Percentiles rank a stretch among this genome's conserved stretches.
Evolutionary conservation across 2,888 invertebrate genomes (phyloP).

Genomic region (Lepidocyrtoides sp.): DNA sequence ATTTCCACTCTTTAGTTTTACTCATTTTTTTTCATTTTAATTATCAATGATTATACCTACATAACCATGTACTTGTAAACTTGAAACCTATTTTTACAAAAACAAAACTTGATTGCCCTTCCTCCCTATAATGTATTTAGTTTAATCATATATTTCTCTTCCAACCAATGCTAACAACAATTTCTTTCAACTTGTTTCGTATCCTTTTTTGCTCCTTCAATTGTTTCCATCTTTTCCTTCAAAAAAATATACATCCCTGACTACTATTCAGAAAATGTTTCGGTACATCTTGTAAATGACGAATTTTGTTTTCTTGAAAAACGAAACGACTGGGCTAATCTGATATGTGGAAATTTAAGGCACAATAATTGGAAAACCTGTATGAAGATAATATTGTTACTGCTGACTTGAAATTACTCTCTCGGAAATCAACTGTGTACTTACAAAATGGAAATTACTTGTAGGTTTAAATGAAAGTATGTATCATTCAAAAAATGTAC

Average conservation of each 20-base stretch:
- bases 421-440: constrained; percentile 12
- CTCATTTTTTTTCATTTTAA: constrained; percentile 25
- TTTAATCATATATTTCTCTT: background rate
- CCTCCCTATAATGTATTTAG: constrained; percentile 35
- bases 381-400: constrained; percentile 11
- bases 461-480: background rate
- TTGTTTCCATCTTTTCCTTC: background rate
- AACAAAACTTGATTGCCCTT: constrained; percentile 7
- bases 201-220: constrained; percentile 10
- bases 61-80: constrained; percentile 38
- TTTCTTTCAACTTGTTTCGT: constrained; percentile 39
- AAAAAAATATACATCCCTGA: constrained; percentile 5
- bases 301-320: background rate
- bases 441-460: constrained; percentile 22
- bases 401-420: constrained; percentile 16
- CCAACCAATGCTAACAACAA: constrained; percentile 16
- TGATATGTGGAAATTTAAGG: constrained; percentile 25
- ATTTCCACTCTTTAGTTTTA: constrained; percentile 49
- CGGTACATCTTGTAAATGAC: constrained; percentile 22
- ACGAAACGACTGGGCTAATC: background rate
- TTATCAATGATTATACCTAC: background rate
- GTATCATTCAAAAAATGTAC: background rate
- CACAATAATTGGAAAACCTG: constrained; percentile 15
- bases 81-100: constrained; percentile 28
- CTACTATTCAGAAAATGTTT: background rate